phyloP scores from a whole-genome alignment of 2,113 vertebrate species.

The Picathartes gymnocephalus region DNA sequence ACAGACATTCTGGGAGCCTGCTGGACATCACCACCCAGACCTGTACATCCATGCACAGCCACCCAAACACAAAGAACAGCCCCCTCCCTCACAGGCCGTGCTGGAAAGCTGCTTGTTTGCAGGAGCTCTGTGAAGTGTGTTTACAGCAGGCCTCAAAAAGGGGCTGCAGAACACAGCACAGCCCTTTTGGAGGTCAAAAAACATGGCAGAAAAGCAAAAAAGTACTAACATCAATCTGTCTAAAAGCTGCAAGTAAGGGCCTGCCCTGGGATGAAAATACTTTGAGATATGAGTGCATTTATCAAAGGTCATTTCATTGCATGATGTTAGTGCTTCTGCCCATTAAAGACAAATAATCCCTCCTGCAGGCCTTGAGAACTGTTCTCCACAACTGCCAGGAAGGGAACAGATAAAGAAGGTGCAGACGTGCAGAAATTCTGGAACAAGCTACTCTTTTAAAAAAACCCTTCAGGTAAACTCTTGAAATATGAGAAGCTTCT shows the following conservation, averaged over 20 bases:
- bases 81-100: background rate
- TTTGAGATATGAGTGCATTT: background rate
- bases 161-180: background rate
- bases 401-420: background rate
- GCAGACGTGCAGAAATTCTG: background rate
- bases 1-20: background rate
- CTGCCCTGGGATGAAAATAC: background rate
- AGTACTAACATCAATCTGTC: background rate
- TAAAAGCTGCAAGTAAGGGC: background rate
- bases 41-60: background rate
- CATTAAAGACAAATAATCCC: background rate
- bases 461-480: background rate
- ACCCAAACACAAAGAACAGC: background rate
- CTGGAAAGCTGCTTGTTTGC: background rate
- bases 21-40: background rate
- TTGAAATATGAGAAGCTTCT: background rate
- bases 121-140: background rate
- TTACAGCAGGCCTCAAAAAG: background rate
- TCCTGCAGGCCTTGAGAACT: background rate
- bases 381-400: fast-evolving
- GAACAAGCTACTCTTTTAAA: background rate
- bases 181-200: background rate
- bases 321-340: background rate
- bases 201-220: background rate
- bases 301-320: background rate